A percentile compares a stretch with the other conserved stretches of the same genome.
These are phyloP conservation scores for Uropetala carovei DNA, from an alignment of 2,888 invertebrate genomes.

Conservation along the genomic window DNA sequence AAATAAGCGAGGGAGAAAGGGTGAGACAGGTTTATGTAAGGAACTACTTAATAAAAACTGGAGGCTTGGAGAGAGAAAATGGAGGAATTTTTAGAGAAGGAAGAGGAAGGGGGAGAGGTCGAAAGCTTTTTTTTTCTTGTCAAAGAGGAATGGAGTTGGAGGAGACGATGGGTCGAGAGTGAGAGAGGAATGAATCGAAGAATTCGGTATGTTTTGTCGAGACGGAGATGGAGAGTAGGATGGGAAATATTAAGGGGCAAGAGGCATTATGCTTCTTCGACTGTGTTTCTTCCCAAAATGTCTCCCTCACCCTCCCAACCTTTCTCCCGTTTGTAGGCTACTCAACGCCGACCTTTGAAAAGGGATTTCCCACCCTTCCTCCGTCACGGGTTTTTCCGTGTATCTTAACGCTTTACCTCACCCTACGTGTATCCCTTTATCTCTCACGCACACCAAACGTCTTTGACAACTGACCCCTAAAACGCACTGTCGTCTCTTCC, in stretches of 20 bases:
- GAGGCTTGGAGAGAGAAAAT: neutral
- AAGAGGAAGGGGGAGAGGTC: neutral
- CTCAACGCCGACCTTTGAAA: neutral
- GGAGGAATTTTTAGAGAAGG: neutral
- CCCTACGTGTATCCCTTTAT: neutral
- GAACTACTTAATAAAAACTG: constrained; percentile 45
- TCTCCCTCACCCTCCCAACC: neutral
- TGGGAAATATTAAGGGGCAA: constrained; percentile 34
- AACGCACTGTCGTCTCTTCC: neutral
- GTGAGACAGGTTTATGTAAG: constrained; percentile 54
- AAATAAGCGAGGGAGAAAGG: neutral
- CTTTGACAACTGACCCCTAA: too few species aligned
- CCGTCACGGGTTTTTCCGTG: neutral
- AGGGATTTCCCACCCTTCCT: neutral
- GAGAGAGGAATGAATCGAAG: neutral
- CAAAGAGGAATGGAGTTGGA: neutral
- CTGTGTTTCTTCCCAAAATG: neutral
- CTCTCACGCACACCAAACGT: too few species aligned
- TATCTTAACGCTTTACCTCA: neutral
- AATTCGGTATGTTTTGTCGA: constrained; percentile 14
- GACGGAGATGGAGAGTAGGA: neutral
- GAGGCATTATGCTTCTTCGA: neutral
- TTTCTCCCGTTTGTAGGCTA: neutral
- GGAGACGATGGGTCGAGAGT: neutral
- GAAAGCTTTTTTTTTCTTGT: neutral